phyloP scores from a whole-genome alignment of 2,888 invertebrate genomes.

The Cristatella mucedo region DNA sequence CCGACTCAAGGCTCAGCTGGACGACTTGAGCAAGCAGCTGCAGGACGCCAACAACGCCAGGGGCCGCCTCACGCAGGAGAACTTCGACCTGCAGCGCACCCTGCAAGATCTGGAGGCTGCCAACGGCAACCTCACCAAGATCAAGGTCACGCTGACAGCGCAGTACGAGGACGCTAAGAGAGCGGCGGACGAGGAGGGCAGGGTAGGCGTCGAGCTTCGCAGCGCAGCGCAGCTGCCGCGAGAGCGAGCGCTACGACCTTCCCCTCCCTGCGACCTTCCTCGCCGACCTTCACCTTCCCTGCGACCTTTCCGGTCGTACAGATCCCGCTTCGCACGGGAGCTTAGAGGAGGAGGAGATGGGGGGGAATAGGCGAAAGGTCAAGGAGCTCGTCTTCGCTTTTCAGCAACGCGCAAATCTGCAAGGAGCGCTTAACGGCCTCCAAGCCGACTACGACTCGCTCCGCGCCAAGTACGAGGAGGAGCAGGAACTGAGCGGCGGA shows the following conservation, averaged over 20 bases:
- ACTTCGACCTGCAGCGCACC: slow-evolving; percentile 45
- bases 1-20: slow-evolving; percentile 43
- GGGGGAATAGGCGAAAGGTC: neutral
- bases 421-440: slow-evolving; percentile 27
- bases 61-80: slow-evolving; percentile 70
- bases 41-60: slow-evolving; percentile 44
- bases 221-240: slow-evolving; percentile 32
- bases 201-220: slow-evolving; percentile 20
- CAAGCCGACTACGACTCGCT: slow-evolving; percentile 41
- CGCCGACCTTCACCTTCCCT: neutral
- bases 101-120: slow-evolving; percentile 83
- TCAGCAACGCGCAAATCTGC: slow-evolving; percentile 32
- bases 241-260: too few relatives aligned
- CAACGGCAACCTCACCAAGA: slow-evolving; percentile 90
- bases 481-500: slow-evolving; percentile 86
- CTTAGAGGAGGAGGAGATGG: too few relatives aligned
- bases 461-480: slow-evolving; percentile 89
- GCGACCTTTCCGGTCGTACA: neutral
- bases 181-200: slow-evolving; percentile 31
- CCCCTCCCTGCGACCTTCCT: too few relatives aligned
- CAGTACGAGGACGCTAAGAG: slow-evolving; percentile 33
- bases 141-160: slow-evolving; percentile 42
- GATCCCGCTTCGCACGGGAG: too few relatives aligned
- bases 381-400: slow-evolving; percentile 12
- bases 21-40: slow-evolving; percentile 79